Conservation (phyloP, 2,888 invertebrate genomes). For the Mechanitis mazaeus region DNA sequence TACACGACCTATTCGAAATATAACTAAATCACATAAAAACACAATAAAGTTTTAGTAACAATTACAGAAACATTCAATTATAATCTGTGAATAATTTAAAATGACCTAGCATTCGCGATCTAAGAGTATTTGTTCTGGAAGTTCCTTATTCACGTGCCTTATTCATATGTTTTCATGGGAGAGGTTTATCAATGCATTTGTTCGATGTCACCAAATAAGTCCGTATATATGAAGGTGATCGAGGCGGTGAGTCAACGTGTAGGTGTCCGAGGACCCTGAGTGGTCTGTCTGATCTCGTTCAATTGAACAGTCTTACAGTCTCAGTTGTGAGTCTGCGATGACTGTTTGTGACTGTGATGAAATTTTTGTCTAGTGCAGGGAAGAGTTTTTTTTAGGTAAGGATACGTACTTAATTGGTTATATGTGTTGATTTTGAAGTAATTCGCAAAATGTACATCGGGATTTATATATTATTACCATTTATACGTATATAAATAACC, state of each 20-base stretch:
- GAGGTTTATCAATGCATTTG: slow-evolving; percentile 53
- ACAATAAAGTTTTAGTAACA: neutral
- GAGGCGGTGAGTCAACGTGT: slow-evolving; percentile 62
- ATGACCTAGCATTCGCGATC: slow-evolving; percentile 11
- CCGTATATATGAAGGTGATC: slow-evolving; percentile 70
- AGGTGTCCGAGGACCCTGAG: slow-evolving; percentile 55
- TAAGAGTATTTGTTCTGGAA: slow-evolving; percentile 10
- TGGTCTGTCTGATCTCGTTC: slow-evolving; percentile 41
- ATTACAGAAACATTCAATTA: too few species aligned
- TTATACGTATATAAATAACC: too few species aligned
- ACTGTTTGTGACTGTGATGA: slow-evolving; percentile 30
- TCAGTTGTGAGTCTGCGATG: slow-evolving; percentile 47
- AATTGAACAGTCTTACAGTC: slow-evolving; percentile 52
- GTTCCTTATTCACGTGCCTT: slow-evolving; percentile 33
- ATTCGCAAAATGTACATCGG: too few species aligned
- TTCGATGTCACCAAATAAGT: slow-evolving; percentile 72
- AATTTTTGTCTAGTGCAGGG: slow-evolving; percentile 8
- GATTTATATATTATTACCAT: too few species aligned
- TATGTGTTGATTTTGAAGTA: neutral
- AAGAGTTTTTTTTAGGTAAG: too few species aligned
- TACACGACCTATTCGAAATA: slow-evolving; percentile 6
- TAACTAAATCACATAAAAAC: neutral
- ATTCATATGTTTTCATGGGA: slow-evolving; percentile 39
- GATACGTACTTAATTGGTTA: too few species aligned
- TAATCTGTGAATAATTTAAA: slow-evolving; percentile 1